Evolutionary conservation across 2,888 invertebrate genomes (phyloP).

Genomic region (Prosapia bicincta): DNA sequence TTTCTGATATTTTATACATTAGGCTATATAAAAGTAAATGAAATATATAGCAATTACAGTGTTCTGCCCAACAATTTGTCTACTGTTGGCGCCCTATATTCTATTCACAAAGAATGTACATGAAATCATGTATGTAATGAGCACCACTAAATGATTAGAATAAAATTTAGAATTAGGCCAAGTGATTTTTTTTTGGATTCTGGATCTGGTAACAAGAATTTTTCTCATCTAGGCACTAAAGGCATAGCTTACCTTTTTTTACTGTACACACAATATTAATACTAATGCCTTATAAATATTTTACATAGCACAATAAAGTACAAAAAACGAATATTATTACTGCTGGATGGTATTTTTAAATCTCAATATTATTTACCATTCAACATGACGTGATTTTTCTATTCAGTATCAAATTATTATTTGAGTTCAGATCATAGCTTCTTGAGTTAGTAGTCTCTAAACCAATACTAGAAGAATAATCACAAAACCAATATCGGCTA

Average conservation of each 20-base stretch:
- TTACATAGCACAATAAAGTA: constrained; percentile 15
- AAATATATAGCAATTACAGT: neutral
- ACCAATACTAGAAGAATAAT: neutral
- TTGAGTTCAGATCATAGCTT: neutral
- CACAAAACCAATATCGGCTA: too few relatives aligned
- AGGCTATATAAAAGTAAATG: constrained; percentile 5
- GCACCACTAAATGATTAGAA: constrained; percentile 22
- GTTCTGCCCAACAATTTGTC: too few relatives aligned
- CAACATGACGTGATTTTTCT: too few relatives aligned
- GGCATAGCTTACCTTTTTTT: neutral
- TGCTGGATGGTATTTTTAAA: constrained; percentile 2
- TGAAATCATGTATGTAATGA: too few relatives aligned
- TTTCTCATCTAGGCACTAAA: neutral
- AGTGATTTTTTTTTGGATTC: constrained; percentile 9
- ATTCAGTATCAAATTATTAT: too few relatives aligned
- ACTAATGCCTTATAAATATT: constrained; percentile 10
- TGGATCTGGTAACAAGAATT: neutral
- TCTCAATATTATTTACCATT: neutral
- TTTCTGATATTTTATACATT: constrained; percentile 22
- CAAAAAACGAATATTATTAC: constrained; percentile 6
- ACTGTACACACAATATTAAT: constrained; percentile 8
- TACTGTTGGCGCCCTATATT: neutral
- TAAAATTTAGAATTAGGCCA: constrained; percentile 27
- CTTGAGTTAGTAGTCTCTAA: neutral
- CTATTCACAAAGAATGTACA: neutral